phyloP scores from a whole-genome alignment of 2,888 invertebrate species.

The Nemapogon koenigi region DNA sequence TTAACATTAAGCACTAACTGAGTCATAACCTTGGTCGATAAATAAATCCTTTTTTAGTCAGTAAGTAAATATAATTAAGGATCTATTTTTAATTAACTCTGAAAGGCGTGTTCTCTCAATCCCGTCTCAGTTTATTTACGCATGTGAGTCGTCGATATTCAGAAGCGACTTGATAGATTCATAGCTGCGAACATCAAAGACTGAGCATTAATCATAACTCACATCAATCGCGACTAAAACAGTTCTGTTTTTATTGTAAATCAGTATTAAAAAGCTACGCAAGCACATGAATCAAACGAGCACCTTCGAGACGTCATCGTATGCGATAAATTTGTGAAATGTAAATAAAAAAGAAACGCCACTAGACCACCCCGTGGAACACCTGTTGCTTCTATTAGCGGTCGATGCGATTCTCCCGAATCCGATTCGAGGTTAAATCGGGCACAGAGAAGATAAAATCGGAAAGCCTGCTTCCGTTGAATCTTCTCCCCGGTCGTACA shows the following conservation, averaged over 20 bases:
- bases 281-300: conserved; percentile 56
- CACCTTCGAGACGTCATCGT: conserved; percentile 50
- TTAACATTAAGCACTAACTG: too few species aligned
- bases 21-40: too few species aligned
- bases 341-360: conserved; percentile 50
- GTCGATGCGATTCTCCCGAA: conserved; percentile 15
- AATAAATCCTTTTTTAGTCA: too few species aligned
- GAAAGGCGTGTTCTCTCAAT: conserved; percentile 41
- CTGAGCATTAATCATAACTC: conserved; percentile 60
- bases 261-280: conserved; percentile 62
- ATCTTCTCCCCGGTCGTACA: conserved; percentile 28
- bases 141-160: conserved; percentile 54
- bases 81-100: conserved; percentile 40
- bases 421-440: conserved; percentile 15
- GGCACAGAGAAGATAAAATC: conserved; percentile 39
- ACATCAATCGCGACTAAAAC: conserved; percentile 60
- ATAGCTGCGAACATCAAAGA: conserved; percentile 62
- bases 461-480: conserved; percentile 27
- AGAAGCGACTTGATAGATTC: conserved; percentile 61
- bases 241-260: conserved; percentile 62
- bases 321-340: conserved; percentile 54
- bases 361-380: conserved; percentile 52
- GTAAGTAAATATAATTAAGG: neutral
- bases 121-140: conserved; percentile 55
- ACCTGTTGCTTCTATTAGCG: conserved; percentile 59